Evolutionary conservation across 2,113 vertebrate species (phyloP), one percentile per base, ranked within the genome.

Genomic region (Rhabdomys dilectus): DNA sequence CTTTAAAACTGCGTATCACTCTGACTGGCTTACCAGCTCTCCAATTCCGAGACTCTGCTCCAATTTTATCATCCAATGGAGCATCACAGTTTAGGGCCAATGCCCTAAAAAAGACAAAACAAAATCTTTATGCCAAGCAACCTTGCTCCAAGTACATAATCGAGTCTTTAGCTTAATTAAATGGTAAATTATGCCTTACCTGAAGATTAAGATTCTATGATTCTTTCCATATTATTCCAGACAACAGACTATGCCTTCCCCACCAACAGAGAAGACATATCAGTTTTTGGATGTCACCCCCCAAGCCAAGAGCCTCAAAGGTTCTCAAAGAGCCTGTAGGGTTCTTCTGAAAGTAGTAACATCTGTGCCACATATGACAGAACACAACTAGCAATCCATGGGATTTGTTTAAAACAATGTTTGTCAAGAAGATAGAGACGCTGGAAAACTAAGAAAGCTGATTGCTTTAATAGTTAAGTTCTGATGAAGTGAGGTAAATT

Each of bases 61-160:
- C 99, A 88, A 99, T 99, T 99, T 99, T 99, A 98, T 99, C 99
- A 98, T 99, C 99, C 98, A 99, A 97, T 58, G 99, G 99, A 68
- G 99, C 99, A 96, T 99, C 99, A 90, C 99, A 99, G 98, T 99
- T 99, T 98, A 99, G 99, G 89, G 99, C 99, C 98, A 99, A 97
- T n/a, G 99, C 99, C 98, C 99, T 99, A 98, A 80, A 89, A 89
- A 98, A 97, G 58, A 97, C 62, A 98, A 98, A 98, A 91, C 77
- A 93, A 97, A 97, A 92, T 94, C 95, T 97, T 98, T 93, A 98
- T 98, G 96, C 96, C 89, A 97, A 66, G 95, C 58, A 95, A 96
- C 90, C 92, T 6, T 96, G 86, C 62, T 97, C 95, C 45, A 51
- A 96, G 53, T 89, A 93, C 68, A 42, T 82, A 97, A 96, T 94